These are phyloP conservation scores for Hydrozoanthus tunicans DNA, from an alignment of 64 coral and sea anemone genomes.

Conservation along the genomic window DNA sequence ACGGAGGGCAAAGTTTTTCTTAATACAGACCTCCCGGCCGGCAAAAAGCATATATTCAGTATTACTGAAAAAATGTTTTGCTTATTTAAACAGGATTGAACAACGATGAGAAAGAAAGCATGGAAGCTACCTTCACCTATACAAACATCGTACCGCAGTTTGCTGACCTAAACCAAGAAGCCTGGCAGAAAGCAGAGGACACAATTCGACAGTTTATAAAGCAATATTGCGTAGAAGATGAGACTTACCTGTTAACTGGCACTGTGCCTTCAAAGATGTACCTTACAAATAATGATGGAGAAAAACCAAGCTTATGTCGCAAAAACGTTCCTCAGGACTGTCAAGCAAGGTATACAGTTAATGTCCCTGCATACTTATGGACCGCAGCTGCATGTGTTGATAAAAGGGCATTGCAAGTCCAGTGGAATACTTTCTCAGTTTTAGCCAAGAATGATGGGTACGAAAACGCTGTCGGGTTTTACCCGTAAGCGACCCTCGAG, in stretches of 20 bases:
- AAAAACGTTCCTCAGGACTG: neutral
- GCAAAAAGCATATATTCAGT: no score
- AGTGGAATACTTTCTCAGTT: constrained; percentile 45
- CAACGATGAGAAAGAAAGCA: neutral
- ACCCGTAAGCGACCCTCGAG: constrained; percentile 23
- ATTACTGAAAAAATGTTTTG: no score
- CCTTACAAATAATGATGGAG: neutral
- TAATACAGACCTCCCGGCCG: no score
- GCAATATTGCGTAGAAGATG: neutral
- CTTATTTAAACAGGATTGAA: no score
- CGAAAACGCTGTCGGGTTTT: constrained; percentile 63
- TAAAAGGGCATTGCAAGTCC: no score
- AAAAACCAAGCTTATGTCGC: neutral
- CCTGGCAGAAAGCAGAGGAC: constrained; percentile 38
- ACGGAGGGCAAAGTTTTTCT: no score
- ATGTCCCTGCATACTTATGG: constrained; percentile 44
- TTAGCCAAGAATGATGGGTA: constrained; percentile 57
- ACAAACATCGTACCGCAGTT: constrained; percentile 55
- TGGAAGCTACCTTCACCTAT: constrained; percentile 24
- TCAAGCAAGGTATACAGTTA: constrained; percentile 20
- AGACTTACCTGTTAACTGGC: constrained; percentile 40
- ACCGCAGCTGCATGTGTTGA: neutral
- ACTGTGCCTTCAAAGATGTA: constrained; percentile 41
- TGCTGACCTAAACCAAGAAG: constrained; percentile 52
- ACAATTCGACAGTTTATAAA: constrained; percentile 35